Conservation (phyloP, 2,113 vertebrate genomes). For the Chinchilla lanigera region DNA sequence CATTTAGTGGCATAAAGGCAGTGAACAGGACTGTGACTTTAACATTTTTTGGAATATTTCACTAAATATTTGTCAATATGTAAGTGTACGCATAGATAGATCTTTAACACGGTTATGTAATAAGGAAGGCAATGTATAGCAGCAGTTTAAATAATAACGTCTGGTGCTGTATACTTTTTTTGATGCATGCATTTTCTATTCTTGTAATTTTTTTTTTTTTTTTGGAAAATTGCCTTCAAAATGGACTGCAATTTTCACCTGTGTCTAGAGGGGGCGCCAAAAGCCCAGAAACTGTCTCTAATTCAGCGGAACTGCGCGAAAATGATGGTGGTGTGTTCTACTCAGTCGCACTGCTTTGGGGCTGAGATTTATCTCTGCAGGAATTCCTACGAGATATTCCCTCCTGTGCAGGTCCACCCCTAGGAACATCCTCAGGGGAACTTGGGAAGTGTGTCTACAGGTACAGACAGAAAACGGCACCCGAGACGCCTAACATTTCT, state of each 20-base stretch:
- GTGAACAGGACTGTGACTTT: neutral
- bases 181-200: neutral
- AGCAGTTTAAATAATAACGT: neutral
- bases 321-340: neutral
- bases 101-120: neutral
- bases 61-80: slow-evolving; percentile 1
- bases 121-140: neutral
- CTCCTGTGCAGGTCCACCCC: neutral
- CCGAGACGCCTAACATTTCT: neutral
- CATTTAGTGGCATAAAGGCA: slow-evolving; percentile 2
- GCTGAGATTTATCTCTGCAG: slow-evolving; percentile 58
- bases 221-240: slow-evolving; percentile 21
- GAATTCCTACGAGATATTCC: neutral
- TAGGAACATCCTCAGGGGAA: neutral
- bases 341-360: neutral
- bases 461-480: rapidly evolving
- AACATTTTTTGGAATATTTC: slow-evolving; percentile 32
- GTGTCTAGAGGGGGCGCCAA: slow-evolving; percentile 91
- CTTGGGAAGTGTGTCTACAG: neutral
- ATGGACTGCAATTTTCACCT: slow-evolving; percentile 56
- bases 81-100: neutral
- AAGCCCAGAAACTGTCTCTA: slow-evolving; percentile 87
- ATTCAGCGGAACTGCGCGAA: neutral
- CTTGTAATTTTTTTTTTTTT: slow-evolving; percentile 42
- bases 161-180: neutral